Conservation (phyloP, 2,888 invertebrate genomes). For the Agonopterix arenella region DNA sequence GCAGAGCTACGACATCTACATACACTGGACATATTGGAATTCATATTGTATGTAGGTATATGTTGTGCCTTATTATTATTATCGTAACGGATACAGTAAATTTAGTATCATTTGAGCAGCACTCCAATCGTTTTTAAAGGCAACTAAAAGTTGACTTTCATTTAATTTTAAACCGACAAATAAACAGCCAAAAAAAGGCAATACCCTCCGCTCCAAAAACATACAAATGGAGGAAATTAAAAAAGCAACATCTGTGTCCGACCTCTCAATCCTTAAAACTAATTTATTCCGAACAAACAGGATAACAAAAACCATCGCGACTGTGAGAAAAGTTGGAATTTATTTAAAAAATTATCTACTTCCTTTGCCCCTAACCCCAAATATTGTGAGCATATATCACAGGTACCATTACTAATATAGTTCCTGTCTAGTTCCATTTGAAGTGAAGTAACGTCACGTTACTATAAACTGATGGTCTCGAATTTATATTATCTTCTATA, state of each 20-base stretch:
- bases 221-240: constrained; percentile 44
- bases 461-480: too few species aligned
- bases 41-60: too few species aligned
- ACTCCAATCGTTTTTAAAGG: too few species aligned
- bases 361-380: constrained; percentile 32
- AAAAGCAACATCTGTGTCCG: constrained; percentile 53
- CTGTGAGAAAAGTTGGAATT: constrained; percentile 42
- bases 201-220: constrained; percentile 13
- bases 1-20: too few species aligned
- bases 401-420: constrained; percentile 23
- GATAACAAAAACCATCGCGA: constrained; percentile 45
- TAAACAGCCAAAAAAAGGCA: too few species aligned
- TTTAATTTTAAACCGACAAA: too few species aligned
- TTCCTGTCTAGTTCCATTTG: constrained; percentile 21
- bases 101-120: too few species aligned
- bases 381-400: constrained; percentile 38
- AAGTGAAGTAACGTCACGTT: constrained; percentile 15
- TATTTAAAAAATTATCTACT: constrained; percentile 32
- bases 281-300: constrained; percentile 51
- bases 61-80: too few species aligned
- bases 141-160: too few species aligned
- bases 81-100: too few species aligned
- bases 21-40: too few species aligned
- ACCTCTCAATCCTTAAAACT: constrained; percentile 33
- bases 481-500: too few species aligned